These are phyloP conservation scores for Archilochus colubris DNA, from an alignment of 2,113 vertebrate species.

Conservation along the genomic window DNA sequence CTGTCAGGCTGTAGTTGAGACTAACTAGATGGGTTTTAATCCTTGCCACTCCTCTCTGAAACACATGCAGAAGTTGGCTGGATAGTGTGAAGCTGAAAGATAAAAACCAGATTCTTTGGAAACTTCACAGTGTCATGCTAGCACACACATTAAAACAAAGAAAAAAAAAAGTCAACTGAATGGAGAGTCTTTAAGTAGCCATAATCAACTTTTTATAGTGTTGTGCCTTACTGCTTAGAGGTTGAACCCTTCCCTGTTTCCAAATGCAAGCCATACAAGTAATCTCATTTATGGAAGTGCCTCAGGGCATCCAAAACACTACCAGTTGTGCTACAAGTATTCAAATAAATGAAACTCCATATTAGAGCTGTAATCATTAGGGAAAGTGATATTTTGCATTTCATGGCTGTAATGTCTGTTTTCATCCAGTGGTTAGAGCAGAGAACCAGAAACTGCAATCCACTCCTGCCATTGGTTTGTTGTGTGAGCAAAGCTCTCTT, in stretches of 20 bases:
- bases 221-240: not conserved
- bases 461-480: rapidly evolving
- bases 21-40: not conserved
- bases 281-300: not conserved
- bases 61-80: constrained; percentile 71
- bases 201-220: not conserved
- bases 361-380: not conserved
- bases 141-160: not conserved
- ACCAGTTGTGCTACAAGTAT: not conserved
- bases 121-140: constrained; percentile 59
- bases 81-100: constrained; percentile 71
- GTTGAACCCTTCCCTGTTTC: not conserved
- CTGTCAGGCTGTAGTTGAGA: not conserved
- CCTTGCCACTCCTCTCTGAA: constrained; percentile 17
- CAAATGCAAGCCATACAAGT: not conserved
- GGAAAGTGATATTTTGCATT: not conserved
- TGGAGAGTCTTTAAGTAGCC: not conserved
- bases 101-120: constrained; percentile 64
- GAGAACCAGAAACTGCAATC: not conserved
- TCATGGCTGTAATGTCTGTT: not conserved
- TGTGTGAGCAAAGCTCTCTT: not conserved
- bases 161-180: not conserved
- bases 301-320: not conserved
- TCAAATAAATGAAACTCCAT: not conserved
- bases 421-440: not conserved